A percentile compares a stretch with the other conserved stretches of the same genome.
Conservation (phyloP, 2,888 invertebrate genomes). For the Thera britannica region DNA sequence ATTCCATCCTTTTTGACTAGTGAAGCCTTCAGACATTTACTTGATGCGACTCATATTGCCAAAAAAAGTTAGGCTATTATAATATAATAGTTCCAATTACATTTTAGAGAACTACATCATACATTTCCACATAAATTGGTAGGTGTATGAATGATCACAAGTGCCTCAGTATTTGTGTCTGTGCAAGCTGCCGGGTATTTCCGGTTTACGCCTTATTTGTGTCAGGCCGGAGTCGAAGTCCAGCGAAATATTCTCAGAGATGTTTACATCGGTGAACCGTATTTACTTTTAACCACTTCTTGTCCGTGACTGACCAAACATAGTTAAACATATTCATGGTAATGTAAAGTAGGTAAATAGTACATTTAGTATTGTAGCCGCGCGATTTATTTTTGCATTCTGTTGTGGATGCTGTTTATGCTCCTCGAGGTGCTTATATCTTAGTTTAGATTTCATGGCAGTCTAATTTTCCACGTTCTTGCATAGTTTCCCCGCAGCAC, state of each 20-base stretch:
- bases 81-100: conserved; percentile 2
- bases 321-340: neutral
- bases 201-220: conserved; percentile 61
- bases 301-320: neutral
- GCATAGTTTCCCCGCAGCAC: no score
- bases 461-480: no score
- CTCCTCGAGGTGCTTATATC: no score
- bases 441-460: no score
- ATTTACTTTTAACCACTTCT: conserved; percentile 63
- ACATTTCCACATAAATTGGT: conserved; percentile 21
- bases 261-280: conserved; percentile 65
- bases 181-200: conserved; percentile 62
- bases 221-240: conserved; percentile 68
- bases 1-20: no score
- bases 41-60: no score
- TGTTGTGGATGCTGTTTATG: no score
- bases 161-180: conserved; percentile 47
- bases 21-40: no score
- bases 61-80: no score
- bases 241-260: conserved; percentile 75
- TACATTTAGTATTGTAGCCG: neutral
- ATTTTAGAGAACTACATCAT: neutral
- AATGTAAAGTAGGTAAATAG: neutral
- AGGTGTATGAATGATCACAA: conserved; percentile 26
- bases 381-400: no score